Evolutionary conservation across 2,113 vertebrate genomes (phyloP).

Genomic region (Pelusios castaneus): DNA sequence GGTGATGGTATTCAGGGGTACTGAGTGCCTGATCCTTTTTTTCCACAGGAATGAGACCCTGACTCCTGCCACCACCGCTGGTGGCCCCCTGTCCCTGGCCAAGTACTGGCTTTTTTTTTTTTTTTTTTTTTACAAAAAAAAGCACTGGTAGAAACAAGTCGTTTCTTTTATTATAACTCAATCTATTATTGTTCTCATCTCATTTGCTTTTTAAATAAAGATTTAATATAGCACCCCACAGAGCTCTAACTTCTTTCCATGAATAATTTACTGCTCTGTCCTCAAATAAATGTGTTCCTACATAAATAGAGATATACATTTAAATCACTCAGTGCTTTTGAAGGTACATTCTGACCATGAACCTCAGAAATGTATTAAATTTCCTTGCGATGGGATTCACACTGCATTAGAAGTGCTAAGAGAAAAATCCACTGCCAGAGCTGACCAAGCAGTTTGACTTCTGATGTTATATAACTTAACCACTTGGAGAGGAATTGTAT

Average conservation of each 20-base stretch:
- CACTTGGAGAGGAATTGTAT: background rate
- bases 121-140: too few relatives aligned
- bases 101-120: too few relatives aligned
- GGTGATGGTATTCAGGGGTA: too few relatives aligned
- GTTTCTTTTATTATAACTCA: background rate
- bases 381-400: background rate
- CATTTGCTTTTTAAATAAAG: background rate
- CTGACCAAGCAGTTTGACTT: background rate
- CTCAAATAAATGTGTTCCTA: background rate
- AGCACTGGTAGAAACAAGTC: too few relatives aligned
- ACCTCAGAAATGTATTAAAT: background rate
- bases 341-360: background rate
- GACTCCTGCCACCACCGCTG: too few relatives aligned
- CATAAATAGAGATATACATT: background rate
- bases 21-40: too few relatives aligned
- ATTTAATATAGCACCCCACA: background rate
- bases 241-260: background rate
- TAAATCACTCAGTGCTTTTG: background rate
- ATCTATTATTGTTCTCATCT: background rate
- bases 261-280: background rate
- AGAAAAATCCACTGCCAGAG: accelerated
- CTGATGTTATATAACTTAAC: accelerated
- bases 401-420: background rate
- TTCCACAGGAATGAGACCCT: too few relatives aligned
- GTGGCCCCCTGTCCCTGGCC: too few relatives aligned